Conservation (phyloP, 2,113 vertebrate genomes). For the Vulpes lagopus region DNA sequence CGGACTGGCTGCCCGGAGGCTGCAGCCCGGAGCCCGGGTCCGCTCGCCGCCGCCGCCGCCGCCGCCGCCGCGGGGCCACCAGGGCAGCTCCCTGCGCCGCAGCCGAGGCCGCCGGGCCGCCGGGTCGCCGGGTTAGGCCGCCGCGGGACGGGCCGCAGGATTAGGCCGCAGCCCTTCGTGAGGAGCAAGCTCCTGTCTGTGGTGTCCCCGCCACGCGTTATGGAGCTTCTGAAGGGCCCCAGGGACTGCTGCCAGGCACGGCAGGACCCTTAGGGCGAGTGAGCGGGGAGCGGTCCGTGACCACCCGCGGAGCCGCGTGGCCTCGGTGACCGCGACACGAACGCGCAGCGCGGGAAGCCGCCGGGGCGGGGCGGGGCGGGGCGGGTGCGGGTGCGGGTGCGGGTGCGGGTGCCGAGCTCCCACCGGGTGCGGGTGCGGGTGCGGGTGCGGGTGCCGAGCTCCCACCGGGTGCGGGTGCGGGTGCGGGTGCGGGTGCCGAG, state of each 20-base stretch:
- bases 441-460: too few relatives aligned
- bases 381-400: too few relatives aligned
- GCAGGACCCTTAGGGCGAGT: constrained; percentile 96
- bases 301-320: constrained; percentile 86
- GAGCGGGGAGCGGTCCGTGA: constrained; percentile 90
- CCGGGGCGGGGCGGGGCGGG: too few relatives aligned
- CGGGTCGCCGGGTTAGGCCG: constrained; percentile 73
- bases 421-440: too few relatives aligned
- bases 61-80: constrained; percentile 73
- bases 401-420: too few relatives aligned
- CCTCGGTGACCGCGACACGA: constrained; percentile 80
- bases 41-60: not conserved
- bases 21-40: constrained; percentile 53
- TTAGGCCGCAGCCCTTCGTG: constrained; percentile 96
- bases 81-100: not conserved
- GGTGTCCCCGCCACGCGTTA: constrained; percentile 97
- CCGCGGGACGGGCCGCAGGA: constrained; percentile 91
- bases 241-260: constrained; percentile 98
- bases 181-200: constrained; percentile 95
- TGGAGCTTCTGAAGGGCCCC: constrained; percentile 99
- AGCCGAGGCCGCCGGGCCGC: constrained; percentile 40
- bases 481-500: too few relatives aligned
- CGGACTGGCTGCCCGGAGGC: too few relatives aligned
- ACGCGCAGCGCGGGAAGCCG: too few relatives aligned
- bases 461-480: too few relatives aligned